A percentile compares a stretch with the other conserved stretches of the same genome.
These are phyloP conservation scores for Cherax destructor DNA, from an alignment of 1,140 invertebrate genomes.

Conservation along the genomic window DNA sequence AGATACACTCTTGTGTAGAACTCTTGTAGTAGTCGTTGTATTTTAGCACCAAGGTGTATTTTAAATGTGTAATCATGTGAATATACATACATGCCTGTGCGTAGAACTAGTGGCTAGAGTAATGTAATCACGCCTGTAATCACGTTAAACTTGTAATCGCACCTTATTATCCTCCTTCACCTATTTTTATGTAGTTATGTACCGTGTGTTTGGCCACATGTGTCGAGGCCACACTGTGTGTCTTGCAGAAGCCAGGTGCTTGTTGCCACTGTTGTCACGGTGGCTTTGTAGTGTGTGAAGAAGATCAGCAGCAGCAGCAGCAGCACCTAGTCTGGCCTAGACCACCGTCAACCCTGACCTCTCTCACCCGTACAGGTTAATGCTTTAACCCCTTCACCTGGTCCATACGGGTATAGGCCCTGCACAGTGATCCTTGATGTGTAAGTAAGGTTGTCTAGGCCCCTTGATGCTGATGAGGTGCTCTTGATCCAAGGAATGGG, in stretches of 20 bases:
- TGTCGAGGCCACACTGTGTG: constrained; percentile 9
- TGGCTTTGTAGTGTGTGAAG: too few species aligned
- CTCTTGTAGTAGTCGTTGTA: constrained; percentile 48
- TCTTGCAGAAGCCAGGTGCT: constrained; percentile 10
- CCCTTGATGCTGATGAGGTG: too few species aligned
- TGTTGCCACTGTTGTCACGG: not conserved
- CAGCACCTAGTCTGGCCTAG: not conserved
- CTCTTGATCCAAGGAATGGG: too few species aligned
- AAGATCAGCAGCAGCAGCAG: not conserved
- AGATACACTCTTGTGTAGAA: constrained; percentile 30
- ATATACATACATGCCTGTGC: constrained; percentile 4
- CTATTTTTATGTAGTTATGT: constrained; percentile 8
- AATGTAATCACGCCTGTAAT: constrained; percentile 19
- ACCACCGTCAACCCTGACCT: not conserved
- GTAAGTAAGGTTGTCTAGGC: not conserved
- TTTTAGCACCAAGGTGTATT: constrained; percentile 35
- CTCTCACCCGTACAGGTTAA: not conserved
- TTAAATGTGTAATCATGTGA: constrained; percentile 10
- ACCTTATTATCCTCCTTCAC: not conserved
- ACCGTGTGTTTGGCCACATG: not conserved
- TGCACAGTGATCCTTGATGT: not conserved
- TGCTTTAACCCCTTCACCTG: too few species aligned
- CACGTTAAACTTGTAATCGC: constrained; percentile 9
- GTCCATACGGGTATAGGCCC: not conserved
- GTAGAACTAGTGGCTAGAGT: constrained; percentile 27